A percentile compares a stretch with the other conserved stretches of the same genome.
Evolutionary conservation across 2,113 vertebrate genomes (phyloP).

Genomic region (Mesocricetus auratus): DNA sequence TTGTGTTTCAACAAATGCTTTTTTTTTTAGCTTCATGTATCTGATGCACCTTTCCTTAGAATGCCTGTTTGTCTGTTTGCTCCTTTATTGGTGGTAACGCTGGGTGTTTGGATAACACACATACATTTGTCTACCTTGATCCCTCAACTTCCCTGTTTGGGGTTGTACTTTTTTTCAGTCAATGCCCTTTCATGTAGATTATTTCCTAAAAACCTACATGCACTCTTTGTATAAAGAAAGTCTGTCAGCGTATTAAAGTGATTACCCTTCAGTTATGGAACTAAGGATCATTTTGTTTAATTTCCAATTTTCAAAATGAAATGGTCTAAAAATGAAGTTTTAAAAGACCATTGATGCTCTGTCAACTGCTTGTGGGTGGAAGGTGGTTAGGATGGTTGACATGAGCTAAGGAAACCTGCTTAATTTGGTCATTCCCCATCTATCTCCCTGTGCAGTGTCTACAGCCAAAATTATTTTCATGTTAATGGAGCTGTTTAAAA

Average conservation of each 20-base stretch:
- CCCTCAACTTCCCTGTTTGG: neutral
- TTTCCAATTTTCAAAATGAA: conserved; percentile 46
- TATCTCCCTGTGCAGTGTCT: neutral
- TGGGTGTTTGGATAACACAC: neutral
- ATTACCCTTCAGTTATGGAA: neutral
- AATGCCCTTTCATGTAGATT: neutral
- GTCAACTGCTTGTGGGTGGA: neutral
- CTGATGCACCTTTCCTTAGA: neutral
- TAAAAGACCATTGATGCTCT: neutral
- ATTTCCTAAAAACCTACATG: neutral
- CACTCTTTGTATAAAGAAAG: neutral
- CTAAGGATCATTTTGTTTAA: conserved; percentile 43
- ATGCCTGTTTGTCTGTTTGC: neutral
- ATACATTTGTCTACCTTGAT: neutral
- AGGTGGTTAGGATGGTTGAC: neutral
- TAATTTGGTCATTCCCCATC: neutral
- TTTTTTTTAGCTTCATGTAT: neutral
- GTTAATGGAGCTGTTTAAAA: conserved; percentile 5
- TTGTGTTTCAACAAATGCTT: neutral
- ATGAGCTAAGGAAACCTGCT: neutral
- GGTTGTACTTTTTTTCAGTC: neutral
- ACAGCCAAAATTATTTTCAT: conserved; percentile 20
- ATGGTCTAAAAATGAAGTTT: neutral
- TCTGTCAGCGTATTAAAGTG: neutral
- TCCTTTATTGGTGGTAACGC: neutral